Evolutionary conservation across 1,140 invertebrate genomes (phyloP), one percentile per base, ranked within the genome.

Genomic region (Glomeris maerens): DNA sequence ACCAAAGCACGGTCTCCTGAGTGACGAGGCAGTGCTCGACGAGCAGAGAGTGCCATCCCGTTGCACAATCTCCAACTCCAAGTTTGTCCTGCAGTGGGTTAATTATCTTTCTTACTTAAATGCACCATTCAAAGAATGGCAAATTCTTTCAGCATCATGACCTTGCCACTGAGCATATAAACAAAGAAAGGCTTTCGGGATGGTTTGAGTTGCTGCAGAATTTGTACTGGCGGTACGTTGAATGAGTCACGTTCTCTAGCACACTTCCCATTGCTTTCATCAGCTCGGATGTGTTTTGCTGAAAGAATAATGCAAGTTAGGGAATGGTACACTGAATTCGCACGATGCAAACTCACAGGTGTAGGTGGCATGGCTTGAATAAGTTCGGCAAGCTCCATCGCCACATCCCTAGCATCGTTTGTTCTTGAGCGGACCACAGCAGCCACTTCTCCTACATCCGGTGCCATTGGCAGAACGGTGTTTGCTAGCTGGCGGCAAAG

Each of bases 401-500:
- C 41, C 3, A 50, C n/a, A 13, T 63, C 58, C 14, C 67, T 63
- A 53, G 71, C 65, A 40, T 66, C 68, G 41, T 69, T 73, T 14
- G 14, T 23, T 48, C 70, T 77, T 56, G 70, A 68, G 14, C 68
- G 77, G 42, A 77, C 68, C 3, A 81, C 64, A 29, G 78, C 74
- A 25, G 58, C 52, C 29, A 75, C 71, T 55, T 81, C 77, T 25
- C 80, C 79, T 49, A 83, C 72, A 62, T 85, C 78, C 2, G 88
- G 85, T 23, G 83, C 80, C 17, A 95, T 71, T 2, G 91, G 91
- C 50, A 96, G 69, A 51, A 94, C 86, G 7, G 85, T 83, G 70
- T 96, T 96, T 2, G 89, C 87, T 20, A 93, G 71, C 69, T 95
- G 90, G 17, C 92, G 77, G 68, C 92, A 97, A 23, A 95, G 70